Conservation (phyloP, 2,113 vertebrate species). For the Hippocampus comes region DNA sequence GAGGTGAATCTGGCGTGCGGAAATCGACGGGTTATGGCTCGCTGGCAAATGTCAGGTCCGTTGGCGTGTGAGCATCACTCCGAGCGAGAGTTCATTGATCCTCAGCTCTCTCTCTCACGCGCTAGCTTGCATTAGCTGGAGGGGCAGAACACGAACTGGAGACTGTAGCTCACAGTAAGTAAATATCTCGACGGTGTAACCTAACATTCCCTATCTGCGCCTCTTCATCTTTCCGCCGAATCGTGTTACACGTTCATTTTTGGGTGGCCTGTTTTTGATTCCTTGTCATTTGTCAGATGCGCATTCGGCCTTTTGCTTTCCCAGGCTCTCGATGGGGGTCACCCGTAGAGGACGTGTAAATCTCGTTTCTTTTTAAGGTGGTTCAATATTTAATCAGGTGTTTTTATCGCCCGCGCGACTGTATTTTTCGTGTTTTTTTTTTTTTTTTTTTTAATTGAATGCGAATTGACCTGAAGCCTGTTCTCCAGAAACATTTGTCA, state of each 20-base stretch:
- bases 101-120: background rate
- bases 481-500: constrained; percentile 29
- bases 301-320: constrained; percentile 58
- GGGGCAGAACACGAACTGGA: constrained; percentile 7
- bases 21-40: constrained; percentile 50
- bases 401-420: background rate
- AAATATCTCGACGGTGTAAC: constrained; percentile 2
- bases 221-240: constrained; percentile 22
- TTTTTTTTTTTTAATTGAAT: constrained; percentile 32
- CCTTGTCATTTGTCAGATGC: constrained; percentile 47
- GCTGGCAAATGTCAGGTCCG: constrained; percentile 60
- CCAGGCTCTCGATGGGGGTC: background rate
- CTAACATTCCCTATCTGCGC: constrained; percentile 11
- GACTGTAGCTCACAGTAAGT: constrained; percentile 2
- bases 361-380: background rate
- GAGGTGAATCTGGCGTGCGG: constrained; percentile 16
- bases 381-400: constrained; percentile 6
- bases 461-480: constrained; percentile 18
- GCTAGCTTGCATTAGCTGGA: background rate
- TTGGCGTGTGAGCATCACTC: constrained; percentile 36
- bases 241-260: constrained; percentile 30
- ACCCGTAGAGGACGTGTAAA: background rate
- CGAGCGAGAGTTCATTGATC: constrained; percentile 60
- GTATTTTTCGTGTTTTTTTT: constrained; percentile 17
- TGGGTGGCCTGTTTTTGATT: constrained; percentile 50